Base-by-base conservation (phyloP, 1,140 invertebrate species). In the Belonocnema kinseyi region DNA sequence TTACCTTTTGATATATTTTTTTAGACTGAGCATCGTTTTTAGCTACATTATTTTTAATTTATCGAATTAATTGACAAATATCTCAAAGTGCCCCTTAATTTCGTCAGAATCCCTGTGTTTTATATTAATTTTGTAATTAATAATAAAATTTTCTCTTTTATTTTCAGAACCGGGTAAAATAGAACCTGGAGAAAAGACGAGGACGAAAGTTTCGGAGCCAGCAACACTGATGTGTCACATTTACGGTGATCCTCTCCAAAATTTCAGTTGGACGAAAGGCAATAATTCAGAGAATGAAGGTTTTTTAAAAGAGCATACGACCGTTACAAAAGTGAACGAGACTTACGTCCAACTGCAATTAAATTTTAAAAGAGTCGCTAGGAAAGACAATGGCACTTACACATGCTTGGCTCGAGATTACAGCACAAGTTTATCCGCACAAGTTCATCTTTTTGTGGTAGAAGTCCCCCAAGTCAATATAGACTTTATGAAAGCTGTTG, bases 401-500 rank as follows among this genome's bases (percentile, higher is more conserved):
- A 88, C 87, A 46, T 95, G 94, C 83, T 81, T 87, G 21, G 92
- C 91, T 0, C 82, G 88, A 6, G 88, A 88, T 78, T 87, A 88
- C 52, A 86, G 82, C 58, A 76, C 82, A 13, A 56, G 81, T 66
- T 83, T 90, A 7, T 89, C 85, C 53, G 87, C 82, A n/a, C 80
- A 85, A 40, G 89, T 92, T 8, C 91, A 93, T 14, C 87, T 96
- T 1, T 92, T 95, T 75, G 93, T 96, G 1, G 92, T 94, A 83
- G 95, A 96, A 81, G 92, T 93, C 79, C 96, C 96, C 4, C 93
- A 94, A 85, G 92, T 97, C 0, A 93, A 91, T 72, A 93, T 97
- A 76, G 94, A 96, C 85, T 94, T 93, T 73, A 93, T 95, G 1
- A 96, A 95, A 88, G 93, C 95, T 0, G 95, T 97, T 8, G 95